Conservation (phyloP, 1,140 invertebrate genomes). For the Chironomus tepperi region DNA sequence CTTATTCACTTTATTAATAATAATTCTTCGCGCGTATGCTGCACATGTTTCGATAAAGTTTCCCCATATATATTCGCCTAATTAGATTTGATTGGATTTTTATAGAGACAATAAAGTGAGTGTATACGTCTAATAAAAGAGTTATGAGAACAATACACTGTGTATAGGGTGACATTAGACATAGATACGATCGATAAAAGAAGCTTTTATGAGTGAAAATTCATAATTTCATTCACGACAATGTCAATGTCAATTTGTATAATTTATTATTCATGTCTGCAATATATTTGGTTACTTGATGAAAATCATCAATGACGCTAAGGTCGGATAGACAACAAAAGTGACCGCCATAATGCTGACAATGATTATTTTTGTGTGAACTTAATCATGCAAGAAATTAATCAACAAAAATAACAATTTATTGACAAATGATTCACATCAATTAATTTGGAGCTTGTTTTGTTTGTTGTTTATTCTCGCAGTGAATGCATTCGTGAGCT, state of each 20-base stretch:
- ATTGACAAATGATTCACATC: neutral
- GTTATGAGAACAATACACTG: neutral
- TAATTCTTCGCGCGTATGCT: neutral
- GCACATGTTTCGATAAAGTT: neutral
- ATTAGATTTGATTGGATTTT: constrained; percentile 1
- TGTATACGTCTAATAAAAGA: neutral
- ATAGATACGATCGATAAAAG: too few species aligned
- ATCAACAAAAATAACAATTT: neutral
- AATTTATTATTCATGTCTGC: neutral
- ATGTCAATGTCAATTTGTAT: constrained; percentile 4
- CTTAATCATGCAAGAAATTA: neutral
- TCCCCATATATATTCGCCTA: neutral
- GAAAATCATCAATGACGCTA: neutral
- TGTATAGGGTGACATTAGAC: too few species aligned
- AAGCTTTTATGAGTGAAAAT: too few species aligned
- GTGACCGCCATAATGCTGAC: neutral
- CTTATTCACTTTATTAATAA: neutral
- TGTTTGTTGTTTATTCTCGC: too few species aligned
- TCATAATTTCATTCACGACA: neutral
- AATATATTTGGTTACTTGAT: neutral
- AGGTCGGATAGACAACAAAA: neutral
- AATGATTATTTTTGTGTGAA: neutral
- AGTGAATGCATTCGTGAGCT: too few species aligned
- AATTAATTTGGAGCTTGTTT: too few species aligned
- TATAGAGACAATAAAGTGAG: neutral